These are phyloP conservation scores for Drosophila nikananu DNA, from an alignment of 1,140 invertebrate species.

Conservation along the genomic window DNA sequence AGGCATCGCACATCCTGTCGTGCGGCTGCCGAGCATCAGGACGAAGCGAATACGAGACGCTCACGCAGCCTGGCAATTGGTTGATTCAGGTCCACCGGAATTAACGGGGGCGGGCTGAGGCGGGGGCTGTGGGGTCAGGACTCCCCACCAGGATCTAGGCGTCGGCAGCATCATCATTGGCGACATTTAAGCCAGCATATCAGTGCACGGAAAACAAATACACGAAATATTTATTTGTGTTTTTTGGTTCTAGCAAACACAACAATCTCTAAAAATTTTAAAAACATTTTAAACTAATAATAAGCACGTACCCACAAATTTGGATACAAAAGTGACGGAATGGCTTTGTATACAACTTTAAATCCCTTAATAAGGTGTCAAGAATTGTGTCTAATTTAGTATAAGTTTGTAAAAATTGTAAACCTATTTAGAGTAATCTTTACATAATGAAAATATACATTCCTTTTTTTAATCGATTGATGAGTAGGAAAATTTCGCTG, in stretches of 20 bases:
- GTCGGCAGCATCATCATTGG: constrained; percentile 75
- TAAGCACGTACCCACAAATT: neutral
- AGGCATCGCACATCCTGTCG: constrained; percentile 55
- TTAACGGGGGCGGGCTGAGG: constrained; percentile 6
- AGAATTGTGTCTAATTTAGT: neutral
- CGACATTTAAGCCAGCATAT: constrained; percentile 62
- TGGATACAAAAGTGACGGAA: neutral
- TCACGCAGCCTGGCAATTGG: constrained; percentile 49
- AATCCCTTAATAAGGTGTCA: neutral
- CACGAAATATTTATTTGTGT: neutral
- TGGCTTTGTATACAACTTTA: neutral
- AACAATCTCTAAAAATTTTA: neutral
- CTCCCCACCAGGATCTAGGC: constrained; percentile 55
- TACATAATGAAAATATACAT: too few relatives aligned
- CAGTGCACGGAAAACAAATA: constrained; percentile 19
- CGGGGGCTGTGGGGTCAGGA: constrained; percentile 39
- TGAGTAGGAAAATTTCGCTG: neutral
- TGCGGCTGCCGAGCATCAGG: constrained; percentile 48
- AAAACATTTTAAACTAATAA: too few relatives aligned
- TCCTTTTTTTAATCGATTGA: neutral
- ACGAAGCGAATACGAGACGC: constrained; percentile 37
- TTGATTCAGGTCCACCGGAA: constrained; percentile 39
- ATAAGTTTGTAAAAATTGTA: neutral
- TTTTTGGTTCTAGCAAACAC: neutral
- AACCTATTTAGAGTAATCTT: too few relatives aligned